Base-by-base conservation (phyloP, 37 sponge, comb jelly and placozoan species). In the Mnemiopsis leidyi region DNA sequence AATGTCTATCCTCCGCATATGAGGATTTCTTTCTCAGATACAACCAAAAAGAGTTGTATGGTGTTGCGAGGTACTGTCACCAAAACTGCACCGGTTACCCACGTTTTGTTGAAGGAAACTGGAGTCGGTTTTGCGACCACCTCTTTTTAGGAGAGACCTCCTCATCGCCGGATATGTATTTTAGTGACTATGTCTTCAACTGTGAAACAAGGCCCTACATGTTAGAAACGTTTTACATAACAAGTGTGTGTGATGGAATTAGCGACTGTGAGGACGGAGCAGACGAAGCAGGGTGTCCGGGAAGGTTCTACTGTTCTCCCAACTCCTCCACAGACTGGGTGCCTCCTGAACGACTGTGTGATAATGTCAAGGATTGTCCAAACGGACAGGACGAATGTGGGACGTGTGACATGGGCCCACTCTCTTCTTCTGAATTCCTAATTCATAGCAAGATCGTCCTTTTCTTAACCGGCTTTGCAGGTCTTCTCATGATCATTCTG, bases 281-380 rank as follows among this genome's bases (percentile, higher is more conserved):
- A 30, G 82, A 79, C 36, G 82, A 79, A 23, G 3, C 29, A 2
- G 35, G 35, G 37, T 79, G 82, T 33, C 36, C 82, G 21, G 82
- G 82, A 5, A 79, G 82, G 82, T 79, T 79, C 82, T 79, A 79
- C 36, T 79, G 82, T 36, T 36, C 37, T 35, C 26, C 75, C 75
- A 79, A 32, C 82, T 16, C 23, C 37, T 18, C 35, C 20, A 33
- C 3, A 0, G 82, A 79, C 1, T 79, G 82, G 82, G 29, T 33
- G 29, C 9, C 34, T 5, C 37, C 21, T 16, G 34, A 30, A 7
- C 2, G 21, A 36, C 30, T 79, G 1, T 79, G 82, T 79, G 82
- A 79, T 33, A 35, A 35, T 2, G 82, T 79, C 13, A 32, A 35
- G 21, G 82, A 79, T 36, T 79, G 82, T 33, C 13, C 35, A 3